Base-by-base conservation (phyloP, 1,140 invertebrate species). In the Laodelphax striatellus region DNA sequence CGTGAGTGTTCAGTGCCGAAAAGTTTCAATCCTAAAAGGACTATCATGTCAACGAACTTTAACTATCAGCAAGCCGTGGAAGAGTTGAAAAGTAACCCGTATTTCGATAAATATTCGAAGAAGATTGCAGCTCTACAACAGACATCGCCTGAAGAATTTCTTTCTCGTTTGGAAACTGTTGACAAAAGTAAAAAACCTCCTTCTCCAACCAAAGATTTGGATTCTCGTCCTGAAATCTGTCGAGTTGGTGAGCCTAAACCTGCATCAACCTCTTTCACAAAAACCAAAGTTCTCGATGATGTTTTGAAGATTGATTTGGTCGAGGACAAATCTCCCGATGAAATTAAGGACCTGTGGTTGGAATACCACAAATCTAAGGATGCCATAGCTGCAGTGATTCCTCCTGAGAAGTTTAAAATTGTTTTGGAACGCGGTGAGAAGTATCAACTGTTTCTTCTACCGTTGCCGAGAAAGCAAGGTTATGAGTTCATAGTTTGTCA, bases 401-500 rank as follows among this genome's bases (percentile, higher is more conserved):
- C 85, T 8, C 66, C 70, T 2, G 70, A 79, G 19, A 72, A 81
- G 19, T 91, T 80, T 70, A 71, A 79, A 9, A 77, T 70, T 44
- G 75, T 91, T 56, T 75, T 79, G 55, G 62, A 77, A 22, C 77
- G 77, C 14, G 80, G 81, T 59, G 74, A 74, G 62, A 71, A 79
- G 52, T 82, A 80, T 72, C 79, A 84, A 1, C 83, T 80, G 66
- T 96, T 96, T 74, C 62, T 96, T 22, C 80, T 93, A 63, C 87
- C 92, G 5, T 67, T 96, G 42, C 91, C 90, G 4, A 76, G 88
- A 63, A 78, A 82, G 19, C 81, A 89, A 68, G 92, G 92, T 13
- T 94, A 90, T 73, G 92, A 96, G 73, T 94, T 94, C 69, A 84
- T 93, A 58, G 77, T 94, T 71, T 80, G 80, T 62, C 90, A 94